Base-by-base conservation (phyloP, 2,113 vertebrate species). In the Pteropus alecto region DNA sequence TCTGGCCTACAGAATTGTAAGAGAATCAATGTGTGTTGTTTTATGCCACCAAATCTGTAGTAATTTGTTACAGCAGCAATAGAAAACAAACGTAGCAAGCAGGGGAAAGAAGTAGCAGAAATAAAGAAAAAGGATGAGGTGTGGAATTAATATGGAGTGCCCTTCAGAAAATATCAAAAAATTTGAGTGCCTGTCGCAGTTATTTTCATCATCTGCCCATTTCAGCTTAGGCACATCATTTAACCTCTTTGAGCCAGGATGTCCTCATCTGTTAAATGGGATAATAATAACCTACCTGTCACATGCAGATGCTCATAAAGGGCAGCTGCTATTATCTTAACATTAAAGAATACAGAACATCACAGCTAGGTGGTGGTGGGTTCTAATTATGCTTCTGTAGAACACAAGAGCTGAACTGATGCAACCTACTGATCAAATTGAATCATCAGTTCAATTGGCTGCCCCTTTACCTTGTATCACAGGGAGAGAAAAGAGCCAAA, bases 251-350 rank as follows among this genome's bases (percentile, higher is more conserved):
- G n/a, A 94, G 26, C 10, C 38, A 76, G 33, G 43, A 83, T 95
- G 81, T 92, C 78, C 67, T 86, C 12, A 46, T 51, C 68, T 61
- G 30, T 21, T 82, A 91, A 82, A 51, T 24, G 82, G n/a, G 33
- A 16, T 77, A 38, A 86, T 77, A 38, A 86, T 73, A 74, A 54
- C 46, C 13, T 28, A 63, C 33, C 30, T 74, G 35, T 38, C 54
- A 30, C 8, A 19, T 16, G 22, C 6, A 87, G 43, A 92, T 67
- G 13, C 30, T 82, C 48, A 13, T 35, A 30, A 77, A 54, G 18
- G 41, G 30, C n/a, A 33, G 87, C 51, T 43, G 56, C 74, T 83
- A 14, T 65, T 71, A 33, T 15, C 11, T 35, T 73, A 51, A 21
- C 33, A 63, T 46, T 51, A 82, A 73, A 90, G 90, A 46, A 61